Base-by-base conservation (phyloP, 2,113 vertebrate species). In the Typhlomys cinereus region DNA sequence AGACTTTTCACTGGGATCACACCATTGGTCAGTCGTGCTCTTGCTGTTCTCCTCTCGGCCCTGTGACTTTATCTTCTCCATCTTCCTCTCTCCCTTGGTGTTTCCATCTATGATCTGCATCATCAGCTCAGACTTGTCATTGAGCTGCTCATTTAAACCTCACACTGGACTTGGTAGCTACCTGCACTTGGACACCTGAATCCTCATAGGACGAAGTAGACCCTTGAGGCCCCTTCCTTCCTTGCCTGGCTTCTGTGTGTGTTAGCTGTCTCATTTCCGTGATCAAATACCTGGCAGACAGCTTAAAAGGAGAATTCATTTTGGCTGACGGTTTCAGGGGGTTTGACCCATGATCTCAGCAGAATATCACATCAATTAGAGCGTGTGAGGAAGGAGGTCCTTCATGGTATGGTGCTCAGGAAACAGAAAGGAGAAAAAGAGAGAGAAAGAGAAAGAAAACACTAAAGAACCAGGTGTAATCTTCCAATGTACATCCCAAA, bases 1-100 rank as follows among this genome's bases (percentile, higher is more conserved):
- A n/a, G 15, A 1, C 36, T 10, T 66, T 36, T 20, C 79, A 23
- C 3, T 3, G 29, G 75, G 4, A 34, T 18, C 7, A 4, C 12
- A 31, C 2, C 3, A 17, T 0, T 1, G 0, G 29, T 21, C 41
- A 39, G 13, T 44, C 17, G 57, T 17, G 31, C 41, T 44, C 48
- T 48, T 12, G 21, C 46, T 10, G 2, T 8, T 18, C 36, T 9
- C 52, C 11, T 27, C 67, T 17, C 79, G 15, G 31, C 61, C 29
- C 61, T 11, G 36, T 4, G 25, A 46, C 48, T 69, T 61, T 69
- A 9, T 69, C 64, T 52, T 69, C n/a, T 31, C 31, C 23, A 20
- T 36, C 62, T 50, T 76, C 23, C 44, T 39, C 50, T 46, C 27
- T 41, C 34, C 36, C 25, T 70, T 34, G 31, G 61, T 14, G 11